Percentiles rank a stretch among this genome's conserved stretches.
Conservation (phyloP, 2,888 invertebrate species). For the Stenolophus ochropezus region DNA sequence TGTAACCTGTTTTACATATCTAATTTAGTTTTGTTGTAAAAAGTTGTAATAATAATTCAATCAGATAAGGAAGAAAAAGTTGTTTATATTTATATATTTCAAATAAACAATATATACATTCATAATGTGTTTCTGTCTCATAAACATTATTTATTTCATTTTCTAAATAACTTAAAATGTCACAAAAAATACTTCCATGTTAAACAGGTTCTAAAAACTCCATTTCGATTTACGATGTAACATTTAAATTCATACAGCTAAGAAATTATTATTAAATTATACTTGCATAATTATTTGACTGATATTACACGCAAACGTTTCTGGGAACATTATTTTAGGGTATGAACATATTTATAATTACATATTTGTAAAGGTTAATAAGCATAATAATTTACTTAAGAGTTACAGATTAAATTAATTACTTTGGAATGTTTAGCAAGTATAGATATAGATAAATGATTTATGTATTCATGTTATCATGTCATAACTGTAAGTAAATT, state of each 20-base stretch:
- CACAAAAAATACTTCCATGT: background rate
- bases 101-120: background rate
- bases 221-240: background rate
- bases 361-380: slow-evolving; percentile 7
- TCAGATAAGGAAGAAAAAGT: no score
- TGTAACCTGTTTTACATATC: background rate
- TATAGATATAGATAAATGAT: background rate
- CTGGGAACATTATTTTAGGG: background rate
- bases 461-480: background rate
- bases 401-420: slow-evolving; percentile 7
- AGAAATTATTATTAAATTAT: slow-evolving; percentile 7
- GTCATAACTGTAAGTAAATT: background rate
- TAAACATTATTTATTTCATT: background rate
- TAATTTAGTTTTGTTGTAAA: background rate
- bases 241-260: slow-evolving; percentile 14
- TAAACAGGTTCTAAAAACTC: background rate
- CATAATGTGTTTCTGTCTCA: background rate
- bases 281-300: slow-evolving; percentile 17
- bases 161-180: background rate
- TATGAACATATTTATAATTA: background rate
- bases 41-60: background rate
- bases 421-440: background rate
- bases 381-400: slow-evolving; percentile 4
- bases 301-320: background rate
- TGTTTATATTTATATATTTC: no score